Evolutionary conservation across 2,113 vertebrate genomes (phyloP), one percentile per base, ranked within the genome.

Genomic region (Atlantisia rogersi): DNA sequence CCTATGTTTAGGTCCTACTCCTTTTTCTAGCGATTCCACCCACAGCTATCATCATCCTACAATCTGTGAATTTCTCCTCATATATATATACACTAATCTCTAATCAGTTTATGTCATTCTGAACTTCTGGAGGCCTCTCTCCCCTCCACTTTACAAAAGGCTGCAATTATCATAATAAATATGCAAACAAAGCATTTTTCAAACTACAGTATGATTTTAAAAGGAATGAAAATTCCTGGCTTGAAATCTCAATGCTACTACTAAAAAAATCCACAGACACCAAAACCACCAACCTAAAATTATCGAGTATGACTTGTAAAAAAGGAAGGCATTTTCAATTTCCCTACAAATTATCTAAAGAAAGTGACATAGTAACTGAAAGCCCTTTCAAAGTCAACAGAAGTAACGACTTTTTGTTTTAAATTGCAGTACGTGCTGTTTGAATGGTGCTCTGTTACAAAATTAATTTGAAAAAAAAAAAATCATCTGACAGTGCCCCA

Each of bases 371-470:
- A 32, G 15, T 40, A 82, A 50, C 62, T 42, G 25, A 92, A 87
- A 92, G 58, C 14, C 58, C 35, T 48, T 74, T 84, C 56, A 25
- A 74, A 71, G 26, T 26, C 73, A 92, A 69, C 15, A 88, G 56
- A 90, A 77, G 14, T 17, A 79, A 2, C 42, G 75, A 55, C 12
- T 81, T 37, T 73, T 86, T 69, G 75, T 65, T 79, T 46, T 10
- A 70, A 83, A 79, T 32, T 95, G 88, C 90, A 96, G 86, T 92
- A 64, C 39, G 83, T 94, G 91, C 94, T 95, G 90, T 84, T 91
- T 89, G 79, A 95, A 96, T 80, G 88, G 86, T 93, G 77, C 83
- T 94, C 62, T 87, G 39, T 44, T 52, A 92, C 7, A 83, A 83
- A 86, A 59, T 19, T 15, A 40, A 84, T 63, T 24, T 20, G 58